These are phyloP conservation scores for Ardeotis arabs DNA, from an alignment of 2,113 vertebrate species.

Conservation along the genomic window DNA sequence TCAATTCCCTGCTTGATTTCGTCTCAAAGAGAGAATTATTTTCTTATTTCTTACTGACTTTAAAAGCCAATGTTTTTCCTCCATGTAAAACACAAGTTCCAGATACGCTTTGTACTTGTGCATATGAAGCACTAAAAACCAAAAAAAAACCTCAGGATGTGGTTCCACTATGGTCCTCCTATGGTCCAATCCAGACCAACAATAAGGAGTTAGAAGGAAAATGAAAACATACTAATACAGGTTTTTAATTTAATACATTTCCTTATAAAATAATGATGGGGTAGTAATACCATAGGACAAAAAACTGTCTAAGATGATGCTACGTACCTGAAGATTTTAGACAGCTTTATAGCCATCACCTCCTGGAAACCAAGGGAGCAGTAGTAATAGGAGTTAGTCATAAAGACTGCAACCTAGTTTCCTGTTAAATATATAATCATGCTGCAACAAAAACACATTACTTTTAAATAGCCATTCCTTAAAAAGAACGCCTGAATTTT, in stretches of 20 bases:
- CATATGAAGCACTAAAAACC: background rate
- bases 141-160: background rate
- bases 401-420: conserved; percentile 35
- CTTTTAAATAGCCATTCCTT: conserved; percentile 50
- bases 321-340: background rate
- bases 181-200: background rate
- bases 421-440: conserved; percentile 49
- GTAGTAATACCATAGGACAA: background rate
- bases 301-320: background rate
- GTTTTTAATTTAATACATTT: background rate
- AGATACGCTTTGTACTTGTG: background rate
- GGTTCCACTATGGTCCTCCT: background rate
- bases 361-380: conserved; percentile 35
- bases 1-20: background rate
- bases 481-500: background rate
- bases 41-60: background rate
- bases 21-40: background rate
- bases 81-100: background rate
- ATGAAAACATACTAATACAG: background rate
- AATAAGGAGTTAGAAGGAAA: background rate
- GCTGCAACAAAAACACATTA: conserved; percentile 27
- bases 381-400: conserved; percentile 35
- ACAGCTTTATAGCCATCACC: conserved; percentile 1
- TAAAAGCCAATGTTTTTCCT: background rate
- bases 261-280: background rate